phyloP scores from a whole-genome alignment of 1,140 invertebrate genomes.

The Prorops nasuta region DNA sequence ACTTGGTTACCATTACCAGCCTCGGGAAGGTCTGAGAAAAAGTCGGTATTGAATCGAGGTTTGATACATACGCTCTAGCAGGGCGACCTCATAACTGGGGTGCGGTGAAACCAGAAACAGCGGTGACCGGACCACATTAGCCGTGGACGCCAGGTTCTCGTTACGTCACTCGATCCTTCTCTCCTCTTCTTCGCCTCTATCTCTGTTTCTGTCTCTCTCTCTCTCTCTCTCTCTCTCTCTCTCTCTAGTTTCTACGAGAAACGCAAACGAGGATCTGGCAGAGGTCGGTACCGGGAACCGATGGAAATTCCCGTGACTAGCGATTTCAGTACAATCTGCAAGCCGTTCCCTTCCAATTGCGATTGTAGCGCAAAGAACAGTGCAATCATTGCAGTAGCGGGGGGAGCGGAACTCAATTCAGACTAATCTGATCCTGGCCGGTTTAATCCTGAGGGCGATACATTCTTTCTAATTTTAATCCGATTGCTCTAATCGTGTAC shows the following conservation, averaged over 20 bases:
- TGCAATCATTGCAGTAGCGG: neutral
- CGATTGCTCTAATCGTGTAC: too few species aligned
- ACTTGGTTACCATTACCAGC: constrained; percentile 18
- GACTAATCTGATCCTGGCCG: constrained; percentile 32
- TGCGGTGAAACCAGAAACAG: constrained; percentile 32
- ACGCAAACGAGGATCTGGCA: constrained; percentile 8
- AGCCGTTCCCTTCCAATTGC: constrained; percentile 9
- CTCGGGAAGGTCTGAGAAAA: constrained; percentile 32
- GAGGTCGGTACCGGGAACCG: constrained; percentile 23
- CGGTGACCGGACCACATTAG: constrained; percentile 10
- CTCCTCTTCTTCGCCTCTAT: neutral
- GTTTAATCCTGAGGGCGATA: constrained; percentile 20
- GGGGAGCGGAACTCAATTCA: constrained; percentile 32
- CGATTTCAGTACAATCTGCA: constrained; percentile 36
- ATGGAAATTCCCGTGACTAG: constrained; percentile 34
- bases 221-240: constrained; percentile 1
- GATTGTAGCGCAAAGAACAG: too few species aligned
- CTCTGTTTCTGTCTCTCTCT: neutral
- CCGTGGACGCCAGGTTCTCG: constrained; percentile 18
- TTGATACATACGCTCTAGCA: constrained; percentile 17
- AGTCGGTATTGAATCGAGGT: constrained; percentile 10
- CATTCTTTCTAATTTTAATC: constrained; percentile 13
- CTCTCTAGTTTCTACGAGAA: neutral
- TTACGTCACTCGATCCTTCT: neutral
- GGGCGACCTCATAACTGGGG: constrained; percentile 21